A percentile compares a stretch with the other conserved stretches of the same genome.
phyloP scores from a whole-genome alignment of 2,113 vertebrate genomes.

The Rhynchomys soricoides region DNA sequence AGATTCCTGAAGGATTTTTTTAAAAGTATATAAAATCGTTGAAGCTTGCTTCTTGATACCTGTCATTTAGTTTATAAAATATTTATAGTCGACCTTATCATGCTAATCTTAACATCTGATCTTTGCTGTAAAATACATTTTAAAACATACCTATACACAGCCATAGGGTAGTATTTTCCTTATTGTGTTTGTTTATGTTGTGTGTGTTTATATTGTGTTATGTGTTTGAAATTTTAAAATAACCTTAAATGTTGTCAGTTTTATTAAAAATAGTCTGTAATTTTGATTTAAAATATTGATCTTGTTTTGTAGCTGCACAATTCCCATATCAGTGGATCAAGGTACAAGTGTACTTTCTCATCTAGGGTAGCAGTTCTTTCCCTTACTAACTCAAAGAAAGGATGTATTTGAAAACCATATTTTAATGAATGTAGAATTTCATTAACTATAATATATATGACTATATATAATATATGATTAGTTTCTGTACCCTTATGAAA shows the following conservation, averaged over 20 bases:
- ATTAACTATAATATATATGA: not conserved
- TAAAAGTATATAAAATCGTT: not conserved
- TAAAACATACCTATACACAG: slow-evolving; percentile 1
- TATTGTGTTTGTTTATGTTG: not conserved
- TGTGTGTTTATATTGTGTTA: not conserved
- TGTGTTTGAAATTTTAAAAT: slow-evolving; percentile 1
- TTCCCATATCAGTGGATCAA: slow-evolving; percentile 15
- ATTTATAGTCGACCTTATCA: not conserved
- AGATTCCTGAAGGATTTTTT: not conserved
- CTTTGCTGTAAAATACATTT: not conserved
- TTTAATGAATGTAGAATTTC: not conserved
- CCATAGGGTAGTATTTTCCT: not conserved
- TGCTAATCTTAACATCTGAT: not conserved
- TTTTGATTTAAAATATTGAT: slow-evolving; percentile 34
- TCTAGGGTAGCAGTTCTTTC: slow-evolving; percentile 32
- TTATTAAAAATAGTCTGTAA: slow-evolving; percentile 7
- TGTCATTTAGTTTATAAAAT: not conserved
- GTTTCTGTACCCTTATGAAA: not conserved
- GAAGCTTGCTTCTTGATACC: not conserved
- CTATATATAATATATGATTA: not conserved
- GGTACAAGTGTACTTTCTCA: slow-evolving; percentile 36
- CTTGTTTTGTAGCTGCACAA: slow-evolving; percentile 13
- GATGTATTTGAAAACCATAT: not conserved
- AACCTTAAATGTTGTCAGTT: slow-evolving; percentile 28
- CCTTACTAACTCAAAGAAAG: slow-evolving; percentile 17